Evolutionary conservation across 2,113 vertebrate genomes (phyloP), one percentile per base, ranked within the genome.

Genomic region (human): DNA sequence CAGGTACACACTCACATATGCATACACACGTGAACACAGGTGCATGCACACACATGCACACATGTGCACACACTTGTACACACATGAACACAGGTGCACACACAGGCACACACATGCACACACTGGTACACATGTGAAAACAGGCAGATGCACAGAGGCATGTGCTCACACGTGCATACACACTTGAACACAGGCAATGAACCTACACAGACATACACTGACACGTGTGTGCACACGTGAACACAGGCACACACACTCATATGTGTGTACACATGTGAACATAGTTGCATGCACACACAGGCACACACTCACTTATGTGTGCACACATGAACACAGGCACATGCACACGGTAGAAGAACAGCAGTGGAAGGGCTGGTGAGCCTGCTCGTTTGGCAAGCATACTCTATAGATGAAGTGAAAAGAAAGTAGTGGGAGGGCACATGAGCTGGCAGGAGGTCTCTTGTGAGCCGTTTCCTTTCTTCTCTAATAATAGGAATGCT

Each of bases 241-340:
- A 61, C 59, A 27, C 25, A 61, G 25, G 32, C 14, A 50, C 5
- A n/a, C 27, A 59, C 52, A 78, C 6, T 11, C 8, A 14, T 9
- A 45, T 0, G 5, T 9, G 11, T 22, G 14, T 10, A 13, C 38
- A 48, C 23, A 8, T 10, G 11, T 20, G 1, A 23, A 14, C 25
- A 61, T 3, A 22, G 2, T 25, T 25, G 59, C 45, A 48, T 23
- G 8, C 10, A 50, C 27, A 64, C 5, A 79, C 45, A 25, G 48
- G n/a, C 48, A n/a, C 48, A 79, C 30, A 52, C 8, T 13, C 5
- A 79, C 45, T 6, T 4, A 1, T 6, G n/a, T 8, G 23, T 75
- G 6, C 40, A 75, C 43, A 84, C 11, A 1, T 32, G 32, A n/a
- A 38, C 55, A 45, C 9, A 12, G 25, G 27, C 22, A 16, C 27